Evolutionary conservation across 2,888 invertebrate genomes (phyloP).

Genomic region (Ganaspis brasiliensis): DNA sequence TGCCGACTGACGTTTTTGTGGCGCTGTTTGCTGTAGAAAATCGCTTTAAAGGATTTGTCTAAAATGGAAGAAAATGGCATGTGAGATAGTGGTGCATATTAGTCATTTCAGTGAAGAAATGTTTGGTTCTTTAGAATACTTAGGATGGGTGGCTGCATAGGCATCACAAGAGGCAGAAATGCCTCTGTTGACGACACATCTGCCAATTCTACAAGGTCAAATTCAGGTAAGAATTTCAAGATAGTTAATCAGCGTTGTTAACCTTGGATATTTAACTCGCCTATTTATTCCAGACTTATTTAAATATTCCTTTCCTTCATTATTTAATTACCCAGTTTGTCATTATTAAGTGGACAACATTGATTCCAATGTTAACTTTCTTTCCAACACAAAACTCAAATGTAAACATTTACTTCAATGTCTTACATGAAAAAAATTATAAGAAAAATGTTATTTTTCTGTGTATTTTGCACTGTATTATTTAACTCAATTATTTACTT

Average conservation of each 20-base stretch:
- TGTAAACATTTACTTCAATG: not conserved
- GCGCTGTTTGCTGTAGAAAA: constrained; percentile 5
- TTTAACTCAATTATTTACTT: constrained; percentile 2
- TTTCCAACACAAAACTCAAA: not conserved
- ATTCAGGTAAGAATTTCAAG: constrained; percentile 86
- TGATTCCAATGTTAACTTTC: not conserved
- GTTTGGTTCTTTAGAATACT: constrained; percentile 82
- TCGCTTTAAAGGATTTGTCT: constrained; percentile 42
- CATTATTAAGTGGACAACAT: constrained; percentile 6
- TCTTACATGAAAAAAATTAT: not conserved
- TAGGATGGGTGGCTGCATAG: constrained; percentile 95
- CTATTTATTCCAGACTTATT: constrained; percentile 13
- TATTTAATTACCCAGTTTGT: not conserved
- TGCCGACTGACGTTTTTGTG: constrained; percentile 1
- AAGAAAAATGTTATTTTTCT: not conserved
- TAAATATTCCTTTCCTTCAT: not conserved
- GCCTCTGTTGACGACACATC: constrained; percentile 91
- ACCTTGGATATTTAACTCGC: constrained; percentile 19
- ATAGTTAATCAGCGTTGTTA: not conserved
- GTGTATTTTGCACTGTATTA: not conserved
- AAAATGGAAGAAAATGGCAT: constrained; percentile 79
- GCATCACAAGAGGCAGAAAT: constrained; percentile 90
- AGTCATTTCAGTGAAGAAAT: constrained; percentile 77
- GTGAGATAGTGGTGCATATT: constrained; percentile 77
- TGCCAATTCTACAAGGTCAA: constrained; percentile 90